phyloP scores from a whole-genome alignment of 2,113 vertebrate genomes.

The Eupsittula cactorum region DNA sequence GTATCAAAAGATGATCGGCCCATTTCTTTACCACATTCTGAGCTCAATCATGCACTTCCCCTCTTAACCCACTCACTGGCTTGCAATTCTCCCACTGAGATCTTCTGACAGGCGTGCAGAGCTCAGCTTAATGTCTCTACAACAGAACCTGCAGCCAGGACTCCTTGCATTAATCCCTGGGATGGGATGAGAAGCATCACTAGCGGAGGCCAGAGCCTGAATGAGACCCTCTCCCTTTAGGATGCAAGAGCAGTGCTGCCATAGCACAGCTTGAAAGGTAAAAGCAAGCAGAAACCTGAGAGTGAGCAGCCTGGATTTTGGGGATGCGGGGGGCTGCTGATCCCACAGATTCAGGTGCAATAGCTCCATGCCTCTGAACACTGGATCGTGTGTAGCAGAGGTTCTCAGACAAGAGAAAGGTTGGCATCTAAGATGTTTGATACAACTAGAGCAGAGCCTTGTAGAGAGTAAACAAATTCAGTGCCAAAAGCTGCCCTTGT shows the following conservation, averaged over 20 bases:
- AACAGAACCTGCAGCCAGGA: accelerated
- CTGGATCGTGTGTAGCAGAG: background rate
- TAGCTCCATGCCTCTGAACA: background rate
- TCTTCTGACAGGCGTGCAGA: background rate
- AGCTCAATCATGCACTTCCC: background rate
- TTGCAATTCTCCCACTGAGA: background rate
- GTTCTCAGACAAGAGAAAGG: background rate
- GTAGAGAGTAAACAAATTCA: background rate
- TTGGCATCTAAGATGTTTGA: background rate
- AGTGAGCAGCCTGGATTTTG: background rate
- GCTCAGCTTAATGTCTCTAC: background rate
- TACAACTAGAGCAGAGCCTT: background rate
- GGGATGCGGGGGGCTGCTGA: background rate
- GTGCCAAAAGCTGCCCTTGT: constrained; percentile 44
- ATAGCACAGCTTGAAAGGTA: background rate
- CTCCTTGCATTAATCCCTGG: background rate
- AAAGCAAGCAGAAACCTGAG: background rate
- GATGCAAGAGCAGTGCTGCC: background rate
- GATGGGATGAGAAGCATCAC: background rate
- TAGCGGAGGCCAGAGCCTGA: background rate
- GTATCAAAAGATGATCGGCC: background rate
- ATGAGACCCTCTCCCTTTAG: background rate
- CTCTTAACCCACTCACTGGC: background rate
- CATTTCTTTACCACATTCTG: background rate
- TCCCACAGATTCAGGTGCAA: background rate